A percentile compares a stretch with the other conserved stretches of the same genome.
These are phyloP conservation scores for Lepidochitona cinerea DNA, from an alignment of 2,888 invertebrate species.

Conservation along the genomic window DNA sequence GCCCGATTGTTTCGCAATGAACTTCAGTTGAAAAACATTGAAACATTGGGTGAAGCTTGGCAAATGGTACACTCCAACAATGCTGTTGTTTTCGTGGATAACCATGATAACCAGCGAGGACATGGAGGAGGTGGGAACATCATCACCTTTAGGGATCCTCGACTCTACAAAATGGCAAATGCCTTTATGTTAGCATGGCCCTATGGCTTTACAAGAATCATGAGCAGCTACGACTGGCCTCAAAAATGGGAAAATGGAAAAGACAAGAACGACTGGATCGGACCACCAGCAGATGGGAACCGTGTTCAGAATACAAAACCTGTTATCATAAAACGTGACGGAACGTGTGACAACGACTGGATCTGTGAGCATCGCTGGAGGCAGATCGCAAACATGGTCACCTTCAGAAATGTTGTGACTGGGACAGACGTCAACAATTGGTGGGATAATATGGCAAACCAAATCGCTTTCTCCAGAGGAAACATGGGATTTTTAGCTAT, in stretches of 20 bases:
- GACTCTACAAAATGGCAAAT: constrained; percentile 74
- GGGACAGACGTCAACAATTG: constrained; percentile 74
- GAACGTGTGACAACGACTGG: neutral
- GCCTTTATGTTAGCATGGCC: constrained; percentile 84
- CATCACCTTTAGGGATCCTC: constrained; percentile 25
- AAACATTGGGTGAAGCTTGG: constrained; percentile 40
- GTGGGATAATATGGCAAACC: constrained; percentile 85
- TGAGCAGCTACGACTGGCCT: constrained; percentile 80
- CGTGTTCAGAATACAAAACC: neutral
- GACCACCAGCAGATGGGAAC: neutral
- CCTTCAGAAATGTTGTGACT: constrained; percentile 34
- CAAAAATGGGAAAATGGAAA: neutral
- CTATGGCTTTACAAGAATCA: constrained; percentile 77
- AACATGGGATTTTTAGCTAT: constrained; percentile 79
- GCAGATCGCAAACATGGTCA: constrained; percentile 54
- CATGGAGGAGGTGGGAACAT: constrained; percentile 14
- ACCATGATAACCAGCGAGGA: constrained; percentile 92
- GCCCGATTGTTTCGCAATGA: constrained; percentile 38
- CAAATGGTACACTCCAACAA: constrained; percentile 61
- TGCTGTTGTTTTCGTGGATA: constrained; percentile 87
- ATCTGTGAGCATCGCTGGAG: constrained; percentile 3
- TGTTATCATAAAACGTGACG: neutral
- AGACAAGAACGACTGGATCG: constrained; percentile 6
- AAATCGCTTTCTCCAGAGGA: constrained; percentile 87
- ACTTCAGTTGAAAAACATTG: neutral